Base-by-base conservation (phyloP, 2,797 vertebrate species). In the Pangasius krempfi region DNA sequence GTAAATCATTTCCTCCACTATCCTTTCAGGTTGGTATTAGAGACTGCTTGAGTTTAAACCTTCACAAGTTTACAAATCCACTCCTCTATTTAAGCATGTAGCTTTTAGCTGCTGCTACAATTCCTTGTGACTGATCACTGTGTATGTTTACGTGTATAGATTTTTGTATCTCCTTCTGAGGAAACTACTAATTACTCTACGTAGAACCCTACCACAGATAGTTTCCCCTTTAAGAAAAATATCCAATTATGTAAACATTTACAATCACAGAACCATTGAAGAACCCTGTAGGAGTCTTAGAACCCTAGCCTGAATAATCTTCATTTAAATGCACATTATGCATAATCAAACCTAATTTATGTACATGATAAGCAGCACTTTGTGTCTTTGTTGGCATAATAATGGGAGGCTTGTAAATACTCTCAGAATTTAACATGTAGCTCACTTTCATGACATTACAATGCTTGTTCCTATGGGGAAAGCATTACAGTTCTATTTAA, bases 301-400 rank as follows among this genome's bases (percentile, higher is more conserved):
- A 78, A 52, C 47, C 25, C 27, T 73, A 76, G 33, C 60, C 92
- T 72, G 82, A 88, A 87, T 91, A n/a, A 47, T 70, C 33, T 90
- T 94, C 88, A 93, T 60, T 83, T 64, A 27, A 47, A 60, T 60
- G 22, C 30, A 60, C 33, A 37, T 60, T 78, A 78, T 76, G 47
- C 27, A 76, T n/a, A 30, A 78, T 47, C 44, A 16, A 52, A 78
- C 25, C 25, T 56, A 56, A 33, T 80, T 80, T 80, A 56, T 80
- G n/a, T 20, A 33, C 8, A 80, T 56, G 3, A 56, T 33, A 30
- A 37, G 52, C 1, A 30, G 9, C 8, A 56, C 25, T 16, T 14
- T 3, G 1, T 76, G 47, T 52, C 13, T 52, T 52, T 52, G 27
- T 16, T 78, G 75, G 6, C 27, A 6, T 58, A 22, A 60, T 81